Conservation (phyloP, 1,140 invertebrate species). For the Atta texana region DNA sequence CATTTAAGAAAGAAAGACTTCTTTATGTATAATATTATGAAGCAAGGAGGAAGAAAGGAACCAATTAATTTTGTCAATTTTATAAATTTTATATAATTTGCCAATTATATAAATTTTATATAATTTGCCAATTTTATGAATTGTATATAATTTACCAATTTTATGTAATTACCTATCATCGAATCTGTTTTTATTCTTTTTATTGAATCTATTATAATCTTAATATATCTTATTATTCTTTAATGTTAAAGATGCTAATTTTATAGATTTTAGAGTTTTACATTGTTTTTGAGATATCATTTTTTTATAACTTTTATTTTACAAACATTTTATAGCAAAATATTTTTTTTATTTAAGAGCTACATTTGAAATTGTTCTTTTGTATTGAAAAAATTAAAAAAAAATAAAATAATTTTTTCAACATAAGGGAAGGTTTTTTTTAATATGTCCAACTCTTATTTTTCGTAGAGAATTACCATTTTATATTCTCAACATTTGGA, state of each 20-base stretch:
- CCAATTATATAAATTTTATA: neutral
- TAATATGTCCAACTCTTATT: neutral
- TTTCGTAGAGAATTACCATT: neutral
- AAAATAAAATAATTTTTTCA: neutral
- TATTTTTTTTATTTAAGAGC: neutral
- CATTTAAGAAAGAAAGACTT: neutral
- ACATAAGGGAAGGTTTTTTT: neutral
- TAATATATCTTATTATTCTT: slow-evolving; percentile 23
- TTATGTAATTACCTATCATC: neutral
- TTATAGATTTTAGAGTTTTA: neutral
- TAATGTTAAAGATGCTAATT: neutral
- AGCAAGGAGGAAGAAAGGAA: neutral
- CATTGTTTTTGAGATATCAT: neutral
- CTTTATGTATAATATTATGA: neutral
- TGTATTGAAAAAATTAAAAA: neutral
- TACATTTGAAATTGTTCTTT: neutral
- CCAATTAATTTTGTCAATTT: neutral
- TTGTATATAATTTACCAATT: neutral
- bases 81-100: neutral
- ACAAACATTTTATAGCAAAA: neutral
- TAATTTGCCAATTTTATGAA: neutral
- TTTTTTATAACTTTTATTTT: neutral
- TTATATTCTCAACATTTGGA: neutral
- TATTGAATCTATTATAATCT: slow-evolving; percentile 11
- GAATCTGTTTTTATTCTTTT: neutral